Evolutionary conservation across 23 tunicate species (phyloP), one percentile per base, ranked within the genome.

Genomic region (Diplosoma virens): DNA sequence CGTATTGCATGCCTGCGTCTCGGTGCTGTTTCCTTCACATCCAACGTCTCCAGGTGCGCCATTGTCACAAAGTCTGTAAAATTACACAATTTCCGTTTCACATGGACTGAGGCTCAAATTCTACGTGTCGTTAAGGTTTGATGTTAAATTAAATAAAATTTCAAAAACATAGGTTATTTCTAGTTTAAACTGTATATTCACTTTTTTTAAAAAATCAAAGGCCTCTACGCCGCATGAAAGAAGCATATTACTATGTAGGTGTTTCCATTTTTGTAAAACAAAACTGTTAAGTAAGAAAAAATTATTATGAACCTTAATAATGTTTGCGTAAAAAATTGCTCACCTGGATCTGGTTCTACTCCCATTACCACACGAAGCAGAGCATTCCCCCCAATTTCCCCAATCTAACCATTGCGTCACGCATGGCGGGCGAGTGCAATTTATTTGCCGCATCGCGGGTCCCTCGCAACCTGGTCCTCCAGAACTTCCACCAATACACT

Each of bases 381-480:
- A 41, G 81, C 88, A 83, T 6, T 30, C 28, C 26, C 36, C 52
- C 81, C 81, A 83, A 0, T n/a, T 1, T 5, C 25, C 47, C 88
- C 88, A 83, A 7, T 53, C 25, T 28, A 9, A 11, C 88, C 88
- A 83, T 6, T 26, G 59, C 7, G 33, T 28, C 9, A 59, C 60
- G 33, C 79, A 81, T 25, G 58, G 61, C 3, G 28, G 46, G 29
- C 27, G 30, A 41, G 35, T 68, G 75, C 75, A 68, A 5, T 68
- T 30, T 4, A 36, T 21, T 37, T 6, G 31, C 28, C 68, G 18
- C 9, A 16, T 20, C 1, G 27, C 45, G 2, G 25, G 30, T 9
- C 86, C 86, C 1, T 37, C 58, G 36, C 86, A 81, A 0, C 86
- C 86, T 32, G 60, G 47, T 30, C 79, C 79, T 14, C 86, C 86